phyloP scores from a whole-genome alignment of 1,140 invertebrate genomes.

The Lasioglossum baleicum region DNA sequence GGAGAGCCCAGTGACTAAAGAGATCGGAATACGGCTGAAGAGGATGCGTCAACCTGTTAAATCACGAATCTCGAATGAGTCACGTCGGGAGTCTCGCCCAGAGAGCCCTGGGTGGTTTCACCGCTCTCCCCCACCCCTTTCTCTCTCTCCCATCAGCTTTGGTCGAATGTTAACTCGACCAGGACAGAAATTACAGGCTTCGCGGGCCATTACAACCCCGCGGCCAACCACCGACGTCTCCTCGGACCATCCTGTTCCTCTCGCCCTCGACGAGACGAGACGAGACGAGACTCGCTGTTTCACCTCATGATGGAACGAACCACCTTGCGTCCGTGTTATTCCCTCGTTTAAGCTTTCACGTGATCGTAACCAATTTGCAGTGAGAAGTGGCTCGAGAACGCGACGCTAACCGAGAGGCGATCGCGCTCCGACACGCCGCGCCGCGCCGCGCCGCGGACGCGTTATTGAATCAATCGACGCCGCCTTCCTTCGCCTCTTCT shows the following conservation, averaged over 20 bases:
- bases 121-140: background rate
- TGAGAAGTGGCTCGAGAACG: background rate
- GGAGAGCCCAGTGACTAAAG: too few relatives aligned
- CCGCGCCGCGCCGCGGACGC: background rate
- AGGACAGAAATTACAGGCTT: constrained; percentile 53
- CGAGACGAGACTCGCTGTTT: background rate
- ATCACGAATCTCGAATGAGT: constrained; percentile 3
- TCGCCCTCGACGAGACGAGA: background rate
- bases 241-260: background rate
- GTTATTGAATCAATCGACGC: constrained; percentile 31
- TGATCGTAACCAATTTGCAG: constrained; percentile 38
- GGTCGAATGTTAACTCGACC: constrained; percentile 52
- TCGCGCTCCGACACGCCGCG: background rate
- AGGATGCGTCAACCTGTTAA: background rate
- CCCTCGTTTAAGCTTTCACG: constrained; percentile 41
- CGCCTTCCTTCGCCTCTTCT: too few relatives aligned
- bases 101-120: constrained; percentile 14
- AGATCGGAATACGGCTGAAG: too few relatives aligned
- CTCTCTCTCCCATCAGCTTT: background rate
- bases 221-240: constrained; percentile 32
- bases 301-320: constrained; percentile 30
- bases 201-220: constrained; percentile 41
- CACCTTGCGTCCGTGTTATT: constrained; percentile 25
- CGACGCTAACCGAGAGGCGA: background rate
- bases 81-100: too few relatives aligned